Base-by-base conservation (phyloP, 1,140 invertebrate genomes). In the Subanguina moxae region DNA sequence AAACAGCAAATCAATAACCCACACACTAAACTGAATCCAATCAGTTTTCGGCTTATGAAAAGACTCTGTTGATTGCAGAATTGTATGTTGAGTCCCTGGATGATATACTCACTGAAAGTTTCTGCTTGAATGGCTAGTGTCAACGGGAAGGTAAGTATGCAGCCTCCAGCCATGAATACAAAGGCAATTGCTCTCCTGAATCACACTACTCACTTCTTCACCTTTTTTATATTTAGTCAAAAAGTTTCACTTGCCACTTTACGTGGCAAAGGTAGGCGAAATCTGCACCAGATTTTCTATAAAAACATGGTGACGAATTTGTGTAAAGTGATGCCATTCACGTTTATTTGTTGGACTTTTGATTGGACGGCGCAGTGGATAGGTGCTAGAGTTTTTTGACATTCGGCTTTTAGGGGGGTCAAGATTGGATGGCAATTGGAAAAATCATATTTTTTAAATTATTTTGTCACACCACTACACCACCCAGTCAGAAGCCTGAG, bases 401-500 rank as follows among this genome's bases (percentile, higher is more conserved):
- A n/a, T n/a, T n/a, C n/a, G n/a, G n/a, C n/a, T n/a, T n/a, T n/a
- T n/a, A n/a, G n/a, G n/a, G n/a, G n/a, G n/a, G n/a, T n/a, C n/a
- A n/a, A n/a, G n/a, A n/a, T n/a, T n/a, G n/a, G n/a, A n/a, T n/a
- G n/a, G n/a, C n/a, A n/a, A n/a, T n/a, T n/a, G n/a, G n/a, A n/a
- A n/a, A n/a, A n/a, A n/a, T 45, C 11, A n/a, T 45, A 45, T 45
- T 45, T n/a, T 45, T 45, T 45, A 45, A 45, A 45, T 45, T 13
- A 45, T 13, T n/a, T 13, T 45, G 11, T 45, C 27, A 32, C 30
- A 76, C 75, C 76, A 76, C 65, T 76, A 76, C 13, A 76, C 75
- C 59, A 76, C 64, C 64, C 74, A 77, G 17, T n/a, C n/a, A n/a
- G n/a, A 78, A 15, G 58, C 78, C 80, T 1, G 76, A 77, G 45